Percentiles rank a stretch among this genome's conserved stretches.
These are phyloP conservation scores for Ochropleura plecta DNA, from an alignment of 2,888 invertebrate genomes.

Conservation along the genomic window DNA sequence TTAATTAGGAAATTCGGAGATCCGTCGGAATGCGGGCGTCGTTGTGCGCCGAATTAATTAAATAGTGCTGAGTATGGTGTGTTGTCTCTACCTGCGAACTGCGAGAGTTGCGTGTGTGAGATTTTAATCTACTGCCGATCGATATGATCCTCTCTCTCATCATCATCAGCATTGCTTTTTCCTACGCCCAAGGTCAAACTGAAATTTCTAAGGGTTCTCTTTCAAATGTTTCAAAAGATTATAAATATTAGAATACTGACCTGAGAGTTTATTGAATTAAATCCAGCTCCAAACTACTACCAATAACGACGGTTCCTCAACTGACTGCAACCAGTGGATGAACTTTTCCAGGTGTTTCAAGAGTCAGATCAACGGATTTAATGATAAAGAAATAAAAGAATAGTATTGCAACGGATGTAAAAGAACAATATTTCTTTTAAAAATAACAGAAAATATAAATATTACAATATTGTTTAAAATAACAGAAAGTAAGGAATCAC, in stretches of 20 bases:
- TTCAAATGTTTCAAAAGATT: too few relatives aligned
- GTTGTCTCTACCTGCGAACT: slow-evolving; percentile 21
- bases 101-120: slow-evolving; percentile 47
- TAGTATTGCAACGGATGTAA: too few relatives aligned
- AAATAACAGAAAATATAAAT: too few relatives aligned
- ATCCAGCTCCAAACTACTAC: background rate
- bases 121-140: slow-evolving; percentile 54
- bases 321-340: background rate
- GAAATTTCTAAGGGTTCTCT: too few relatives aligned
- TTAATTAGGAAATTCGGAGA: slow-evolving; percentile 86
- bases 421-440: too few relatives aligned
- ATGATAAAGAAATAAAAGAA: too few relatives aligned
- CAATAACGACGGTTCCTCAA: background rate
- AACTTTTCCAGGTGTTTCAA: too few relatives aligned
- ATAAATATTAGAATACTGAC: background rate
- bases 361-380: too few relatives aligned
- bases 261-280: background rate
- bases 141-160: too few relatives aligned
- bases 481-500: background rate
- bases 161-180: too few relatives aligned
- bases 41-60: slow-evolving; percentile 64
- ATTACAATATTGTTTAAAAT: too few relatives aligned
- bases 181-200: too few relatives aligned
- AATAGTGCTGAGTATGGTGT: slow-evolving; percentile 62
- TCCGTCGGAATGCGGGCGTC: slow-evolving; percentile 61